A percentile compares a stretch with the other conserved stretches of the same genome.
These are phyloP conservation scores for Ceyx margarethae DNA, from an alignment of 2,113 vertebrate genomes.

Conservation along the genomic window DNA sequence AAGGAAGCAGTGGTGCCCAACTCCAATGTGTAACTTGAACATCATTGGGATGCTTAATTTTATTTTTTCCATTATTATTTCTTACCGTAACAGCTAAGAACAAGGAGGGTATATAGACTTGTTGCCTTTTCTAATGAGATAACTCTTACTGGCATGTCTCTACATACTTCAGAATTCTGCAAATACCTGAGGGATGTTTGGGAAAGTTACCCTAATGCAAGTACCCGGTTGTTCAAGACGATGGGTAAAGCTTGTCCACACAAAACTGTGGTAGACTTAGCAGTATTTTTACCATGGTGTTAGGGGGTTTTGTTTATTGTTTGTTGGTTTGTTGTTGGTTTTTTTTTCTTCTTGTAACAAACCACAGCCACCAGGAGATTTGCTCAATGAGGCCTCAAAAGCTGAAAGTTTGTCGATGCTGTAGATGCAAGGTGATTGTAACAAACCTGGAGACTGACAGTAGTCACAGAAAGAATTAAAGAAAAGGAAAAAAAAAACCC, in stretches of 20 bases:
- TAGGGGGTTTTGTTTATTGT: no score
- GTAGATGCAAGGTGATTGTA: not conserved
- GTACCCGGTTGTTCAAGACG: not conserved
- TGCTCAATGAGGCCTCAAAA: not conserved
- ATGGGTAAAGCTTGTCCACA: slow-evolving; percentile 8
- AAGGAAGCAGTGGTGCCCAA: not conserved
- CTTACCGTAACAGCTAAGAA: slow-evolving; percentile 13
- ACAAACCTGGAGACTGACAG: not conserved
- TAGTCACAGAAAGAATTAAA: not conserved
- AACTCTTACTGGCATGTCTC: slow-evolving; percentile 23
- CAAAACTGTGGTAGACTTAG: slow-evolving; percentile 22
- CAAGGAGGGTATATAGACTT: not conserved
- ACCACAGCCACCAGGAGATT: not conserved
- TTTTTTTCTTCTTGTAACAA: not conserved
- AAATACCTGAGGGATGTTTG: slow-evolving; percentile 15
- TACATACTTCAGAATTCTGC: slow-evolving; percentile 25
- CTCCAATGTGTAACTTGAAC: not conserved
- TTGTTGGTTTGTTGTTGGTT: not conserved
- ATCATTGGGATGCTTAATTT: not conserved
- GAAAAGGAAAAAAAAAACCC: not conserved
- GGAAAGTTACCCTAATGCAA: not conserved
- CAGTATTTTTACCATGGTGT: not conserved
- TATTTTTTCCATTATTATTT: slow-evolving; percentile 17
- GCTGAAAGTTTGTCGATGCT: not conserved
- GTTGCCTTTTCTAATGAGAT: not conserved